Evolutionary conservation across 1,140 invertebrate genomes (phyloP).

Genomic region (Atta colombica): DNA sequence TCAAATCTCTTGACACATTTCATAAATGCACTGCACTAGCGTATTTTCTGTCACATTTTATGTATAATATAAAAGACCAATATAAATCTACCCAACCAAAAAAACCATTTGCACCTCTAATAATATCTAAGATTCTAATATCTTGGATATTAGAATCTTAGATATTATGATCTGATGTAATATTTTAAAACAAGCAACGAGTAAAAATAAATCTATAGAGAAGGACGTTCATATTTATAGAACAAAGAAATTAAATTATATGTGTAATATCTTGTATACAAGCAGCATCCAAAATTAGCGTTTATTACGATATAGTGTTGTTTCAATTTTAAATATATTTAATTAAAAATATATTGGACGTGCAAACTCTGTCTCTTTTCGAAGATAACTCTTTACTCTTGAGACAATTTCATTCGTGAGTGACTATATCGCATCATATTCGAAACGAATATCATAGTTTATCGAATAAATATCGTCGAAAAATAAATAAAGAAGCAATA

Average conservation of each 20-base stretch:
- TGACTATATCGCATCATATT: constrained; percentile 19
- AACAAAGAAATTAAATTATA: neutral
- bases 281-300: neutral
- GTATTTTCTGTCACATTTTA: neutral
- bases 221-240: neutral
- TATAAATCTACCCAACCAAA: neutral
- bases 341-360: constrained; percentile 20
- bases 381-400: constrained; percentile 11
- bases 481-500: constrained; percentile 75
- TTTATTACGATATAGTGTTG: constrained; percentile 7
- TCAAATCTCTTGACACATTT: constrained; percentile 29
- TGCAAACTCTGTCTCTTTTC: neutral
- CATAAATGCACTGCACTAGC: constrained; percentile 15
- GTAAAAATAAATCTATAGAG: neutral
- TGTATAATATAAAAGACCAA: neutral
- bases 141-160: neutral
- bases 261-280: neutral
- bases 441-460: constrained; percentile 25
- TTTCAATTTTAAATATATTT: constrained; percentile 36
- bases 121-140: too few species aligned
- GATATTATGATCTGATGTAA: neutral
- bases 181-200: neutral
- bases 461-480: constrained; percentile 43
- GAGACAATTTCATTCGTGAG: constrained; percentile 53
- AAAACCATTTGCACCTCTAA: neutral